Evolutionary conservation across 2,888 invertebrate species (phyloP), one percentile per base, ranked within the genome.

Genomic region (Eristalinus aeneus): DNA sequence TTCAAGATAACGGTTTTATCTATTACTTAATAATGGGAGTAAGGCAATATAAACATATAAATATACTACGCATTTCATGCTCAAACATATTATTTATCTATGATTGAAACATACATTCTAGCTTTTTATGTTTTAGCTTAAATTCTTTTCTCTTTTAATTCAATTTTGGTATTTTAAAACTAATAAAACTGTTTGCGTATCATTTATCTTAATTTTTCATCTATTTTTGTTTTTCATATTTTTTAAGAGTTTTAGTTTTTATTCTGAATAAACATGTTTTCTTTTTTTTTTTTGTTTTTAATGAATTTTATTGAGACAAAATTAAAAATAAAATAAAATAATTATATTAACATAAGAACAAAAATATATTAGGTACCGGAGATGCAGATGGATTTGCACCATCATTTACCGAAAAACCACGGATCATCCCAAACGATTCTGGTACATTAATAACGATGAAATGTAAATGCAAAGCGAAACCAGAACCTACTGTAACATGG

Each of bases 391-490:
- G 98, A 92, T 97, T 97, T 94, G 97, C 98, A 90, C 99, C 99
- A 89, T 97, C 98, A 86, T 99, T 99, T 94, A 96, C 98, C 92
- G 98, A 98, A 94, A 99, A 99, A 94, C 99, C 99, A 88, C 96
- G 97, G 93, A 99, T 99, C 93, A 98, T 99, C 94, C 99, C 99
- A 92, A 98, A 98, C 94, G 98, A 98, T 93, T 97, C 96, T 91
- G 99, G 98, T 90, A 98, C 98, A 89, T 95, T 98, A 90, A 98
- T 99, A 90, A 97, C 98, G 87, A 98, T 99, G 97, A 97, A 98
- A 93, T 99, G 99, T 94, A 96, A 97, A 92, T 97, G 97, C 93
- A 97, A 97, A 93, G 98, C 98, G 61, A 97, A 97, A 93, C 98
- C 99, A 88, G 97, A 97, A 93, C 98, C 99, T 63, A 96, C 95